A percentile compares a stretch with the other conserved stretches of the same genome.
These are phyloP conservation scores for Ornithorhynchus anatinus DNA, from an alignment of 2,113 vertebrate species.

Conservation along the genomic window DNA sequence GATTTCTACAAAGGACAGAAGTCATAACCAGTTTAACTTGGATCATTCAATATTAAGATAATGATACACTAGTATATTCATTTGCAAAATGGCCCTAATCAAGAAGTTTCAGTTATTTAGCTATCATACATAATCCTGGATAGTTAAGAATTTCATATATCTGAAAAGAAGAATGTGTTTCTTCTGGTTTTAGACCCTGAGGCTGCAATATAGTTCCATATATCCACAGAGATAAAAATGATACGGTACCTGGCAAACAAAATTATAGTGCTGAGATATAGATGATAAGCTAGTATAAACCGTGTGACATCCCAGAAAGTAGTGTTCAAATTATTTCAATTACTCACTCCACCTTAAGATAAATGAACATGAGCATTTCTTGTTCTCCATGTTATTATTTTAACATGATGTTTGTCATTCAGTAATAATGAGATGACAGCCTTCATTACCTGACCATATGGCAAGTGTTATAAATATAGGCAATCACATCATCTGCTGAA, in stretches of 20 bases:
- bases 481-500: constrained; percentile 75
- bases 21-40: no score
- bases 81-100: not conserved
- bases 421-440: constrained; percentile 80
- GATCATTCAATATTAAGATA: not conserved
- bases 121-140: constrained; percentile 4
- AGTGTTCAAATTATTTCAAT: constrained; percentile 68
- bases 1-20: no score
- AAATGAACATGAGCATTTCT: constrained; percentile 71
- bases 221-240: constrained; percentile 72
- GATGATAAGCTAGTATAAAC: constrained; percentile 75
- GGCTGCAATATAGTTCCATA: constrained; percentile 71
- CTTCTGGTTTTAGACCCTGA: constrained; percentile 74
- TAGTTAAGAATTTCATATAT: constrained; percentile 22
- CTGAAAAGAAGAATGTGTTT: constrained; percentile 74
- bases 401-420: constrained; percentile 81
- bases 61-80: constrained; percentile 1
- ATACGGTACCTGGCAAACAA: constrained; percentile 80
- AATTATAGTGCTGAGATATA: constrained; percentile 77
- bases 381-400: constrained; percentile 70
- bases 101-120: constrained; percentile 28
- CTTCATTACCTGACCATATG: constrained; percentile 80
- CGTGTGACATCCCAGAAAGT: constrained; percentile 61
- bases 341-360: constrained; percentile 69
- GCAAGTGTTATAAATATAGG: constrained; percentile 70